Conservation (phyloP, 1,140 invertebrate species). For the Cecropterus lyciades region DNA sequence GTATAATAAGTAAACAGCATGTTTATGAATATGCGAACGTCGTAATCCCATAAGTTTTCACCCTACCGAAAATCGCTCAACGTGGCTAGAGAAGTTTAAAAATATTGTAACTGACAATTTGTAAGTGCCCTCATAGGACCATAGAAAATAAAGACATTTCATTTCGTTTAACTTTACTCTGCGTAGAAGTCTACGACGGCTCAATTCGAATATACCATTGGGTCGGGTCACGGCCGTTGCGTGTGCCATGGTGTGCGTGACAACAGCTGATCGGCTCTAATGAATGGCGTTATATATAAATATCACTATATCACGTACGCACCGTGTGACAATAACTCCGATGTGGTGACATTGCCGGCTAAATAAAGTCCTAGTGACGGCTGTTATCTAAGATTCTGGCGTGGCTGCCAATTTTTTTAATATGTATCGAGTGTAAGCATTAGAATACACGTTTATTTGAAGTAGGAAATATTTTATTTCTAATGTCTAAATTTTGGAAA, state of each 20-base stretch:
- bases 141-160: too few relatives aligned
- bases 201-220: slow-evolving; percentile 14
- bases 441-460: not conserved
- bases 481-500: not conserved
- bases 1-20: too few relatives aligned
- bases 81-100: too few relatives aligned
- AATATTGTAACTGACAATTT: too few relatives aligned
- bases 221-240: slow-evolving; percentile 16
- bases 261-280: slow-evolving; percentile 27
- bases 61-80: too few relatives aligned
- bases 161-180: too few relatives aligned
- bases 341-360: slow-evolving; percentile 14
- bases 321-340: slow-evolving; percentile 12
- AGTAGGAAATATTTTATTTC: not conserved
- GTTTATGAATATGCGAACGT: too few relatives aligned
- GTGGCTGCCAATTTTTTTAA: slow-evolving; percentile 20
- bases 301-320: slow-evolving; percentile 16
- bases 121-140: too few relatives aligned
- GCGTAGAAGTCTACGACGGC: not conserved
- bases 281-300: slow-evolving; percentile 19
- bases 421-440: not conserved
- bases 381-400: slow-evolving; percentile 27
- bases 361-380: slow-evolving; percentile 25
- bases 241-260: slow-evolving; percentile 19
- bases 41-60: too few relatives aligned